Percentiles rank a stretch among this genome's conserved stretches.
These are phyloP conservation scores for Acanthornis magna DNA, from an alignment of 2,797 vertebrate genomes.

Conservation along the genomic window DNA sequence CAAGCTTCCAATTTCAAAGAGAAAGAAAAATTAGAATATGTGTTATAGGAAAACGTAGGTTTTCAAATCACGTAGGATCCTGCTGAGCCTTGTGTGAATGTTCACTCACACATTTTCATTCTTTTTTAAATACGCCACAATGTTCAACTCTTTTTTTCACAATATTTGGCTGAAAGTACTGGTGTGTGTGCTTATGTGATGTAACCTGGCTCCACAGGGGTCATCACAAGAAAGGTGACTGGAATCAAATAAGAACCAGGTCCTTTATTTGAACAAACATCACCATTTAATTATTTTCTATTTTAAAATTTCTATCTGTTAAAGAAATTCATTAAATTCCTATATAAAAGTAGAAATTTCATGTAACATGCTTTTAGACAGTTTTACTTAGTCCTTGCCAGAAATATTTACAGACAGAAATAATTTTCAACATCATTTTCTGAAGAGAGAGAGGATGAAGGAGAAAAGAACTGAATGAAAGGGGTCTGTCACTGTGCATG, in stretches of 20 bases:
- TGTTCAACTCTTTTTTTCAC: neutral
- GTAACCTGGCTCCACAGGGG: neutral
- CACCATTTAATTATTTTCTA: neutral
- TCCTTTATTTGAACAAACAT: neutral
- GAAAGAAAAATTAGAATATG: neutral
- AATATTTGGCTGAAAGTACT: neutral
- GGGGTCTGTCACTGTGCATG: accelerated
- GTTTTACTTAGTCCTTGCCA: neutral
- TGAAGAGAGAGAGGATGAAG: neutral
- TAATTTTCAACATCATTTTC: neutral
- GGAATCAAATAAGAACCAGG: neutral
- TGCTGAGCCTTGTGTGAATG: neutral
- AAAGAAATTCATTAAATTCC: neutral
- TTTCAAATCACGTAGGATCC: neutral
- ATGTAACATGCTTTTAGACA: neutral
- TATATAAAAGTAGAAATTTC: neutral
- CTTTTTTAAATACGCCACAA: neutral
- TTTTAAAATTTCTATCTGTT: neutral
- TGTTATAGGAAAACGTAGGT: neutral
- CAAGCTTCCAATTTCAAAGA: neutral
- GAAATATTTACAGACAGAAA: neutral
- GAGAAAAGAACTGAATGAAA: neutral
- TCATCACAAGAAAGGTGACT: neutral
- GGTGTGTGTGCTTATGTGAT: neutral
- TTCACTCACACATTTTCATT: neutral